Evolutionary conservation across 1,140 invertebrate species (phyloP), one percentile per base, ranked within the genome.

Genomic region (Chionoecetes opilio): DNA sequence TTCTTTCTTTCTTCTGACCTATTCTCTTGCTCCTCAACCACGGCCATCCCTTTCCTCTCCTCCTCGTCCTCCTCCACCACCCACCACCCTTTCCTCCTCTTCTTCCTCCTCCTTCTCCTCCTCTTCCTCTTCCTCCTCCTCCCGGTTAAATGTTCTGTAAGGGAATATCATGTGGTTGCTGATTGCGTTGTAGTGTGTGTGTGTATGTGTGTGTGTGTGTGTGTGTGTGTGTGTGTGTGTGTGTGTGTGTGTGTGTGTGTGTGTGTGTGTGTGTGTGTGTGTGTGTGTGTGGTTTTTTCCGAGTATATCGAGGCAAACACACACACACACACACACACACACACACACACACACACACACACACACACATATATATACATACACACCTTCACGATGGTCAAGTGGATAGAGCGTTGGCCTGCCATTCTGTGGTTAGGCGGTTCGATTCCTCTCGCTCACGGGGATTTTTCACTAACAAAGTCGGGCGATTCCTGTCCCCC

Each of bases 201-300:
- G 63, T 75, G 63, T 75, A 26, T 75, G 63, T 75, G 63, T 75
- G 63, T 75, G 63, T 75, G 63, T n/a, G 63, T 75, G 63, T n/a
- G 63, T 75, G 63, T 75, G 63, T 75, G 63, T 75, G 63, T 75
- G 63, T 75, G 63, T 75, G 63, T 75, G 63, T 75, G 63, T 75
- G 63, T 75, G 63, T 75, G 63, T 75, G 63, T 75, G 46, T 53
- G 46, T 53, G 46, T 53, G 46, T 53, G 46, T 53, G 46, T 53
- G 46, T 53, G 46, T 53, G 41, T 46, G 41, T 46, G 41, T 46
- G 41, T 14, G 41, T 46, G 41, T 14, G 41, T 46, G 41, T 46
- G 41, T 46, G 5, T 46, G 41, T 46, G 41, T 46, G 46, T 53
- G 46, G 11, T 53, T 53, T 53, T 53, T 53, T 17, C 21, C 21